Evolutionary conservation across 2,888 invertebrate genomes (phyloP), one percentile per base, ranked within the genome.

Genomic region (Xylophagus ater): DNA sequence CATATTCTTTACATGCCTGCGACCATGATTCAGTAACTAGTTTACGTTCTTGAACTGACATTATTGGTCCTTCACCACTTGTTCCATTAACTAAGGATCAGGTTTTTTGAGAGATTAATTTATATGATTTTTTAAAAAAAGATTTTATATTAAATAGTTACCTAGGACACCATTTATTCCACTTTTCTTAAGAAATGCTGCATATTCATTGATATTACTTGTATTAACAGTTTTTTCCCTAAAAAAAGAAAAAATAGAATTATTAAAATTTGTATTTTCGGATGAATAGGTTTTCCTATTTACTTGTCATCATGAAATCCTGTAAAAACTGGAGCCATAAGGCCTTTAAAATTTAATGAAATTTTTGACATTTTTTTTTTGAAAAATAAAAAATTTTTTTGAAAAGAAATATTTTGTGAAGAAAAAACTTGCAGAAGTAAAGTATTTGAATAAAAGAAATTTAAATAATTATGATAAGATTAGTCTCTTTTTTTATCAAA

Each of bases 311-410:
- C 63, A 29, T 73, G 69, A 38, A 80, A 74, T 1, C 81, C 74
- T 0, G 81, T 79, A 49, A 83, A 78, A 1, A 79, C 81, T 1
- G 83, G 82, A 1, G 76, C 78, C 61, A 81, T 70, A 10, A 80
- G 55, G 7, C 82, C 84, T 50, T 69, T 67, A 42, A 72, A 77
- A 33, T 60, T 69, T 52, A 74, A 73, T 13, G 23, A 15, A 17
- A 34, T 14, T 9, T 30, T 30, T 15, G 30, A 30, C 30, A 30
- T 57, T 52, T 40, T 51, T 14, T 4, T 4, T 26, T 12, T n/a
- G 10, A n/a, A n/a, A n/a, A n/a, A n/a, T n/a, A n/a, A n/a, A n/a
- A n/a, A n/a, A n/a, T n/a, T n/a, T n/a, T n/a, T n/a, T n/a, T n/a
- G n/a, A n/a, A n/a, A n/a, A n/a, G n/a, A n/a, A n/a, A n/a, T n/a